Evolutionary conservation across 92 coral and sea anemone species (phyloP).

Genomic region (Palythoa grandis): DNA sequence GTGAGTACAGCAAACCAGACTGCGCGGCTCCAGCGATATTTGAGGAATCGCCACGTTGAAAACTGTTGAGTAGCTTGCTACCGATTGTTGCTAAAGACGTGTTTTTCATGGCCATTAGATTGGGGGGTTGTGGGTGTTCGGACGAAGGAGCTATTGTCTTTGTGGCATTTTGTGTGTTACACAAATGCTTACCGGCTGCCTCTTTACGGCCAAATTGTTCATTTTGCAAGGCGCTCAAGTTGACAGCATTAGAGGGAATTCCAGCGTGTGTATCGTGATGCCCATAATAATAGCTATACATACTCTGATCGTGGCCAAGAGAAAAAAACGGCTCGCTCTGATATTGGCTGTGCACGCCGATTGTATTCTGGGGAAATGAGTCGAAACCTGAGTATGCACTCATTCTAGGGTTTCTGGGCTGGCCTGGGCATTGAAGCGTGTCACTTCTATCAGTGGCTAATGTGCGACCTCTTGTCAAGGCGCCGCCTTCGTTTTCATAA

Average conservation of each 20-base stretch:
- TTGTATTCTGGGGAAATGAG: conserved; percentile 39
- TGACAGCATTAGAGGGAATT: conserved; percentile 67
- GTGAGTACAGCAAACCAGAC: conserved; percentile 82
- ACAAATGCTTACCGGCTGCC: conserved; percentile 5
- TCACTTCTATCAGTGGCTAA: conserved; percentile 18
- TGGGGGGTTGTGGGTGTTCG: conserved; percentile 12
- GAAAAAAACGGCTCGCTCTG: conserved; percentile 33
- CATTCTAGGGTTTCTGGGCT: conserved; percentile 43
- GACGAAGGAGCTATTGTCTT: conserved; percentile 16
- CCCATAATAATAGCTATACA: conserved; percentile 70
- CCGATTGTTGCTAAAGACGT: conserved; percentile 19
- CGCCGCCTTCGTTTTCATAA: conserved; percentile 33
- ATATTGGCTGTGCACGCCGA: conserved; percentile 36
- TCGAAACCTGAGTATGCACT: conserved; percentile 40
- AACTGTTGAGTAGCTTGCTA: conserved; percentile 37
- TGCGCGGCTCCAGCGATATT: conserved; percentile 81
- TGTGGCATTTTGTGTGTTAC: conserved; percentile 9
- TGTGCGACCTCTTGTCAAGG: conserved; percentile 26
- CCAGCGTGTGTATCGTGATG: conserved; percentile 70
- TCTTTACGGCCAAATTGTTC: conserved; percentile 63
- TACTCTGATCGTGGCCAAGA: conserved; percentile 37
- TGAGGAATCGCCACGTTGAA: conserved; percentile 25
- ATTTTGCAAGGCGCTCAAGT: conserved; percentile 73
- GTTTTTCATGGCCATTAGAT: conserved; percentile 20
- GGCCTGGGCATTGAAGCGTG: conserved; percentile 40